Base-by-base conservation (phyloP, 2,113 vertebrate genomes). In the Oryzias melastigma region DNA sequence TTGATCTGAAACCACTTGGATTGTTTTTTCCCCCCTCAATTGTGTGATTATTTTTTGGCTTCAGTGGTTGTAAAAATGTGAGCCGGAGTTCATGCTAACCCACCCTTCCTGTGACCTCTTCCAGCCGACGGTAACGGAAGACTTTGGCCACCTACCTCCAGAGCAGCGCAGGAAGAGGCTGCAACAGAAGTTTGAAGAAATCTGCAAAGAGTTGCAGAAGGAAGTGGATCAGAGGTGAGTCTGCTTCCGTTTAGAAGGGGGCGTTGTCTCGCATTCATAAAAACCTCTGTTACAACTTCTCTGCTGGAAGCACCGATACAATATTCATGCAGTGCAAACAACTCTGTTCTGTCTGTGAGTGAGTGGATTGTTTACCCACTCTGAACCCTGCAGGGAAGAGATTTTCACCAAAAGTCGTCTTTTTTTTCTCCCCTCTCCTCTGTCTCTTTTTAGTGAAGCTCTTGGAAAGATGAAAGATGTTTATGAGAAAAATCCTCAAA, bases 111-210 rank as follows among this genome's bases (percentile, higher is more conserved):
- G 48, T 84, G 69, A 71, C 58, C 52, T 74, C 44, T 62, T 61
- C 10, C 77, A 92, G 91, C 84, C 92, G 1, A 81, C 86, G 0
- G 89, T 88, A 69, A 86, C 91, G 0, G 97, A 99, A 86, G 97
- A 98, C 89, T 99, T 99, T 61, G 93, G 91, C 71, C 97, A 99
- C 73, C 93, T 99, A 60, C 97, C 97, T 17, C 97, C 97, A 14
- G 97, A 99, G 83, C 97, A 99, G 75, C 94, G 97, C 70, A 92
- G 97, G 68, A 99, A 99, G 90, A 93, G 94, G 77, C 89, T 99
- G 68, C 97, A 99, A 58, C 96, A 96, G 81, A 94, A 94, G 83
- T 93, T 96, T 0, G 96, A 99, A 70, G 95, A 98, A 81, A 95
- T 98, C 56, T 91, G 91, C 88, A 93, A 94, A 90, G 96, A 98